Percentiles rank a stretch among this genome's conserved stretches.
Conservation (phyloP, 2,797 vertebrate genomes). For the Ctenochaetus hawaiiensis region DNA sequence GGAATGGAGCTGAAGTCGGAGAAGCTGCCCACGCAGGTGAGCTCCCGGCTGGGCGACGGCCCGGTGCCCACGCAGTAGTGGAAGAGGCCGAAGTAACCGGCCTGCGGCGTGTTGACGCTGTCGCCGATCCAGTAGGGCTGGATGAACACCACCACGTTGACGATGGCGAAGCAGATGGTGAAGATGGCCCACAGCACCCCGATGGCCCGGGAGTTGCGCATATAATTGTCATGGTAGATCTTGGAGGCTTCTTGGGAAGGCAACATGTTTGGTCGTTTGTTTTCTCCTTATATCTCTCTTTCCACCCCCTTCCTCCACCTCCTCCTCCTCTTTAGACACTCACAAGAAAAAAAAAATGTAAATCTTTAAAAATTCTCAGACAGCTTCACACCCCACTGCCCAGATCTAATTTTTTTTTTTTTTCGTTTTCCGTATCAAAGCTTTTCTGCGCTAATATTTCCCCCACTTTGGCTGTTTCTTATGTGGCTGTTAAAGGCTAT, state of each 20-base stretch:
- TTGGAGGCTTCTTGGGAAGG: conserved; percentile 96
- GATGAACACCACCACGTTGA: conserved; percentile 98
- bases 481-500: conserved; percentile 51
- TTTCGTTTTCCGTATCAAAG: conserved; percentile 1
- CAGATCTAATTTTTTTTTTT: background rate
- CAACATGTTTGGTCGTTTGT: conserved; percentile 87
- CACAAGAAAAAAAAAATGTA: background rate
- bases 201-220: conserved; percentile 96
- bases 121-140: conserved; percentile 99
- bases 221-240: conserved; percentile 96
- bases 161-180: conserved; percentile 98
- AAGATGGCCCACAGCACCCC: conserved; percentile 97
- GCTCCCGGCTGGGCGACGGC: conserved; percentile 90
- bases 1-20: conserved; percentile 96
- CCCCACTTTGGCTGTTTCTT: conserved; percentile 48
- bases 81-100: conserved; percentile 97
- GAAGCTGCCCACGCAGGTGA: conserved; percentile 94
- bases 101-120: conserved; percentile 95
- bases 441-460: conserved; percentile 14
- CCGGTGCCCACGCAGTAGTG: conserved; percentile 95
- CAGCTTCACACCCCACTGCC: conserved; percentile 28
- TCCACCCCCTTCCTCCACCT: conserved; percentile 27
- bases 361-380: conserved; percentile 19
- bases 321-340: conserved; percentile 28
- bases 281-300: conserved; percentile 27